Evolutionary conservation across 2,113 vertebrate species (phyloP), one percentile per base, ranked within the genome.

Genomic region (Acinonyx jubatus): DNA sequence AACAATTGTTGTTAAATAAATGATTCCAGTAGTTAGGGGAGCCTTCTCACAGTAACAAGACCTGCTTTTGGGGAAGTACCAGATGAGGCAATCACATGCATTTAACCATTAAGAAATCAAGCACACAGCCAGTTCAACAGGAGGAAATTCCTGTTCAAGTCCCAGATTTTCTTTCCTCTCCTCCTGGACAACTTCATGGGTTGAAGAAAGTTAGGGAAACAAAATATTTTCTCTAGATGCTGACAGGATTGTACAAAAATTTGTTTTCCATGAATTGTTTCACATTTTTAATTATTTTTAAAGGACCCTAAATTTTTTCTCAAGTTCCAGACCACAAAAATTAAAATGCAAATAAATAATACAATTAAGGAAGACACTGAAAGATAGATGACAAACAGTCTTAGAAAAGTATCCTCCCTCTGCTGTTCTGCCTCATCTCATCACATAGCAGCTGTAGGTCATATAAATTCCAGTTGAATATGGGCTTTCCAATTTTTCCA

Each of bases 321-420:
- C 29, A 80, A 94, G 66, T 78, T 96, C 92, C 94, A 98, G 81
- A 97, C 92, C 90, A 95, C 95, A 97, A 96, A 95, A 92, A 94
- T 68, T 94, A 50, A 94, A 88, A 95, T 95, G 57, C 41, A 87
- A 96, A 92, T 97, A 96, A 98, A 97, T 97, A 96, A 97, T 87
- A 71, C 36, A 66, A 61, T 71, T 27, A 81, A 61, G 50, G 76
- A 95, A 91, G 65, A 94, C 68, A 92, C 79, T 97, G 96, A 96
- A 94, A 96, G 74, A 78, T 31, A 96, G 25, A 97, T 95, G 96
- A 94, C 84, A 90, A 68, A 12, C 7, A 48, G 2, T 61, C 23
- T 78, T 45, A 97, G 80, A 92, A 71, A 97, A 50, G 31, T 21
- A 38, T n/a, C 41, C 36, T 81, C 57, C 45, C 33, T 29, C n/a